Evolutionary conservation across 1,140 invertebrate species (phyloP), one percentile per base, ranked within the genome.

Genomic region (Drosophila carrolli): DNA sequence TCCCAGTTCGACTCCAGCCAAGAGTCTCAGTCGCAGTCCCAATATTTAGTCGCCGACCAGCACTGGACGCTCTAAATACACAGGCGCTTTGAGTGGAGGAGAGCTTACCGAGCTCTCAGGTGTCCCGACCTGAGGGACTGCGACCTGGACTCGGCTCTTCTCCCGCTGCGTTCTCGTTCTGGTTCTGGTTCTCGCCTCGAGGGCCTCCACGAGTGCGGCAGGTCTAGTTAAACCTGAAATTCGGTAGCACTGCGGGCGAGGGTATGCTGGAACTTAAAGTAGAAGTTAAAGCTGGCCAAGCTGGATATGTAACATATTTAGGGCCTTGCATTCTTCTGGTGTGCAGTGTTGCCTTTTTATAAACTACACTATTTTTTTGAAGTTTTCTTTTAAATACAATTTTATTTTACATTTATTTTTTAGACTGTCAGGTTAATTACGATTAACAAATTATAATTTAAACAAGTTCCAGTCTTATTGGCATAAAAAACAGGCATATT

Each of bases 181-280:
- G 3, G 3, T 23, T 32, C 29, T 32, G 6, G 58, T 55, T 23
- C 60, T 43, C 16, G 44, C 37, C 48, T 40, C 41, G 44, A n/a
- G 61, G 46, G 54, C 4, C 41, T 23, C 53, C 27, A 55, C 29
- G 14, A 63, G 35, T 60, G 61, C 10, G 56, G 50, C 27, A 51
- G 43, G 72, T 79, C 83, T 88, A 74, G 79, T 74, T 77, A 83
- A 83, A 83, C 83, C 79, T 74, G 79, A 86, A 86, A 62, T 79
- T 72, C 60, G 65, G 78, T 71, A 75, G 57, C 75, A 78, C 44
- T 50, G 50, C 27, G 35, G 46, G 5, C 0, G 10, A 5, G 43
- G 37, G 50, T 67, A 67, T 11, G 51, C n/a, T 43, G 23, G 38
- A 14, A 9, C 14, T 43, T 19, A 0, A 35, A 35, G 4, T 10